Evolutionary conservation across 2,113 vertebrate species (phyloP), one percentile per base, ranked within the genome.

Genomic region (Mus spicilegus): DNA sequence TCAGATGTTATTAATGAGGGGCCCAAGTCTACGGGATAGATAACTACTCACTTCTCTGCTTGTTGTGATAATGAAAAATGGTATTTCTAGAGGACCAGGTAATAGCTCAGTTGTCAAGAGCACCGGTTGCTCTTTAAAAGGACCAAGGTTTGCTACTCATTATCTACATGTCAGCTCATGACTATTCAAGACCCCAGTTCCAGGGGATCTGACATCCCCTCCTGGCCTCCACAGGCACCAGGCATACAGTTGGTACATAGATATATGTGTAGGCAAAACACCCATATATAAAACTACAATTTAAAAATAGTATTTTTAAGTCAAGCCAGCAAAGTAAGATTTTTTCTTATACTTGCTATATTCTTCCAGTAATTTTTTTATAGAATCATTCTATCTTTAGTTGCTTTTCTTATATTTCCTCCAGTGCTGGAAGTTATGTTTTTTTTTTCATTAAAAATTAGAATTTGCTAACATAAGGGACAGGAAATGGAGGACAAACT

Each of bases 341-440:
- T 75, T 54, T 75, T 54, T 80, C 51, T 91, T 88, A 30, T 88
- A 33, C n/a, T 70, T 94, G 39, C 67, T 91, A 6, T 22, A 81
- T 91, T 91, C 78, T 76, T 70, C 20, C 88, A 88, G 86, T 81
- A 63, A 90, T 93, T 24, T 30, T 49, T 85, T 75, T 33, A 63
- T 0, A 70, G n/a, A 85, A 65, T 3, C 49, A 22, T 33, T 19
- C 17, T 88, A 22, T 46, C 22, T 73, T 89, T 78, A 89, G 22
- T 42, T 14, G 65, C 54, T 72, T 86, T 90, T 82, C 67, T 39
- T 77, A 54, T 49, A 67, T 36, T 12, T 4, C 9, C 42, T 51
- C 33, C 14, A 87, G 20, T 91, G 93, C 63, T 63, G 82, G 73
- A 93, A 95, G 39, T 75, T 95, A 5, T 39, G 26, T 76, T 46